Conservation (phyloP, 2,888 invertebrate species). For the Uloborus plumipes region DNA sequence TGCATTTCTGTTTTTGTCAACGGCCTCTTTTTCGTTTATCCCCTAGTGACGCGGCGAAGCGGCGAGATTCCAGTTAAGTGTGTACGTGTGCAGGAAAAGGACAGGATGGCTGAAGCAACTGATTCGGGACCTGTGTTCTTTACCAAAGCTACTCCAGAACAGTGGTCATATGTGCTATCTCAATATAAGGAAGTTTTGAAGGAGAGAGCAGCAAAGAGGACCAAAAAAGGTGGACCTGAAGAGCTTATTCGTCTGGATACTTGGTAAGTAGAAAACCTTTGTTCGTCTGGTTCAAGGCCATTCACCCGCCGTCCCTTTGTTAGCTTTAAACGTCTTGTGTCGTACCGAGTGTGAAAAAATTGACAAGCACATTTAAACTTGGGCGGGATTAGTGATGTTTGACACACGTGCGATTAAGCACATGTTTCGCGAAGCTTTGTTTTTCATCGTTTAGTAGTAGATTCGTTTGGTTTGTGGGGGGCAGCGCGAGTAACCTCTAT, state of each 20-base stretch:
- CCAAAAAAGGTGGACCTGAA: slow-evolving; percentile 85
- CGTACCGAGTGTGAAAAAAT: slow-evolving; percentile 60
- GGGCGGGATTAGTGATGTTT: slow-evolving; percentile 63
- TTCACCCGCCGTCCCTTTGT: slow-evolving; percentile 62
- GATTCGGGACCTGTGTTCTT: slow-evolving; percentile 79
- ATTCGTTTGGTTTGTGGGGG: slow-evolving; percentile 50
- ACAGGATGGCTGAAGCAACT: slow-evolving; percentile 65
- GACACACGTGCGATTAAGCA: slow-evolving; percentile 63
- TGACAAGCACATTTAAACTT: slow-evolving; percentile 63
- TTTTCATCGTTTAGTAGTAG: slow-evolving; percentile 41
- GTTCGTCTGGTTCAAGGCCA: slow-evolving; percentile 62
- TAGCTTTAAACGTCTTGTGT: slow-evolving; percentile 56
- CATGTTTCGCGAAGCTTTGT: slow-evolving; percentile 59
- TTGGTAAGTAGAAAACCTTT: slow-evolving; percentile 78
- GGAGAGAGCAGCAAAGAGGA: slow-evolving; percentile 87
- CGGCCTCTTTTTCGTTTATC: slow-evolving; percentile 61
- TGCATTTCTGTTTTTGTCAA: slow-evolving; percentile 55
- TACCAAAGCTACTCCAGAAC: slow-evolving; percentile 84
- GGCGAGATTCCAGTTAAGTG: slow-evolving; percentile 54
- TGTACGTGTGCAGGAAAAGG: slow-evolving; percentile 54
- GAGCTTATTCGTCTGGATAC: slow-evolving; percentile 94
- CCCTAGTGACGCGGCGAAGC: slow-evolving; percentile 56
- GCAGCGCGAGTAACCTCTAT: slow-evolving; percentile 40
- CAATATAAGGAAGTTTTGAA: slow-evolving; percentile 91
- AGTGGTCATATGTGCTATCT: slow-evolving; percentile 89